Base-by-base conservation (phyloP, 1,140 invertebrate species). In the Drosophila ananassae region DNA sequence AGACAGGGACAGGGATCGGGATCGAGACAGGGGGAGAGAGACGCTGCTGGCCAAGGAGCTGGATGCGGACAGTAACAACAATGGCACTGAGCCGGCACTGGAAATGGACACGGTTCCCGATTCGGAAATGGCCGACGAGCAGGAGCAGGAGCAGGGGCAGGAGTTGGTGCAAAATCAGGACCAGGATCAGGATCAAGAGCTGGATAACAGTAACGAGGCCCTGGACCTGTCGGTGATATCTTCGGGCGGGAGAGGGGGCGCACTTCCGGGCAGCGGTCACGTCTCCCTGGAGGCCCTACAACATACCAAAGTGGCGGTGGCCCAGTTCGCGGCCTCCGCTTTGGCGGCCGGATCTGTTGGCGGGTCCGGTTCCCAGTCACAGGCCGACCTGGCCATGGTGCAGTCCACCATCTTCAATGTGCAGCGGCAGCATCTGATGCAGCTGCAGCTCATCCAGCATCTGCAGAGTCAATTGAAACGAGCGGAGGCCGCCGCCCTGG, bases 401-500 rank as follows among this genome's bases (percentile, higher is more conserved):
- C 97, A 98, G 83, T 96, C 96, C 53, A 97, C 97, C 2, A 93
- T 98, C 52, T 98, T 96, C 90, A 97, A 96, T 9, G 93, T 98
- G 28, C 98, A 98, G 91, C 97, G 98, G 83, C 98, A 98, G 93
- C 98, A 99, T 93, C 95, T 98, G 72, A 95, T 98, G 90, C 97
- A 99, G 92, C 92, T 98, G 63, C 97, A 98, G 92, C 93, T 98
- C 74, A 98, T 98, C 84, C 96, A 97, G 73, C 97, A 98, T 91
- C 93, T 98, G 52, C 97, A 98, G 92, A 96, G 97, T 77, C 97
- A 98, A 92, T 92, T 98, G 48, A 90, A 90, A 55, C 51, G 85
- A 7, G 85, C 74, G 32, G 77, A 84, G 61, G 81, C 75, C 0
- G 77, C 63, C 4, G 84, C 83, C 1, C 50, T 84, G 8, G 83